phyloP scores from a whole-genome alignment of 2,113 vertebrate genomes.

The Australoheros scitulus region DNA sequence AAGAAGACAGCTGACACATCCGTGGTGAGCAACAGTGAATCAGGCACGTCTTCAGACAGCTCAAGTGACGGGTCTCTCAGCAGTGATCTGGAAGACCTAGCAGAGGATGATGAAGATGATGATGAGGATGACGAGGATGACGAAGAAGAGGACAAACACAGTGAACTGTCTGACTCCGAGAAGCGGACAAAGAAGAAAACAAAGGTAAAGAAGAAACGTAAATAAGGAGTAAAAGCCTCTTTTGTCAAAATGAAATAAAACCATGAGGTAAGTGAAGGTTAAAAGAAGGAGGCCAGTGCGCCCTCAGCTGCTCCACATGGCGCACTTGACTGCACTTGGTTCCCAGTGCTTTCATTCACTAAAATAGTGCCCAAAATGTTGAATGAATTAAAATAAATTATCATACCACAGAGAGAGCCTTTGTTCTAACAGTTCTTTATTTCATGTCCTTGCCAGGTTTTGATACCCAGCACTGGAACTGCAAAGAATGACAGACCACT shows the following conservation, averaged over 20 bases:
- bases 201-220: slow-evolving; percentile 81
- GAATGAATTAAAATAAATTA: slow-evolving; percentile 21
- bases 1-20: slow-evolving; percentile 89
- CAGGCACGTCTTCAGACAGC: slow-evolving; percentile 92
- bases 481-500: slow-evolving; percentile 84
- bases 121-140: slow-evolving; percentile 85
- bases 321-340: slow-evolving; percentile 2
- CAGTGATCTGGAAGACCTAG: slow-evolving; percentile 94
- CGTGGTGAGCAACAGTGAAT: slow-evolving; percentile 92
- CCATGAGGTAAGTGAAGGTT: background rate
- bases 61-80: slow-evolving; percentile 96
- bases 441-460: slow-evolving; percentile 78
- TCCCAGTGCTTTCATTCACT: background rate
- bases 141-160: slow-evolving; percentile 90
- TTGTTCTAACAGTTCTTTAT: slow-evolving; percentile 18
- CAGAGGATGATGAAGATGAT: slow-evolving; percentile 92
- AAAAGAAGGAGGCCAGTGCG: slow-evolving; percentile 8
- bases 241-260: background rate
- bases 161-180: slow-evolving; percentile 92
- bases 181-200: slow-evolving; percentile 87
- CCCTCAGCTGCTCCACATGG: background rate
- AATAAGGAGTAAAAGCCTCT: background rate
- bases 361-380: slow-evolving; percentile 18
- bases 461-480: slow-evolving; percentile 82
- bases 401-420: background rate